Evolutionary conservation across 2,113 vertebrate genomes (phyloP).

Genomic region (Oncorhynchus tshawytscha): DNA sequence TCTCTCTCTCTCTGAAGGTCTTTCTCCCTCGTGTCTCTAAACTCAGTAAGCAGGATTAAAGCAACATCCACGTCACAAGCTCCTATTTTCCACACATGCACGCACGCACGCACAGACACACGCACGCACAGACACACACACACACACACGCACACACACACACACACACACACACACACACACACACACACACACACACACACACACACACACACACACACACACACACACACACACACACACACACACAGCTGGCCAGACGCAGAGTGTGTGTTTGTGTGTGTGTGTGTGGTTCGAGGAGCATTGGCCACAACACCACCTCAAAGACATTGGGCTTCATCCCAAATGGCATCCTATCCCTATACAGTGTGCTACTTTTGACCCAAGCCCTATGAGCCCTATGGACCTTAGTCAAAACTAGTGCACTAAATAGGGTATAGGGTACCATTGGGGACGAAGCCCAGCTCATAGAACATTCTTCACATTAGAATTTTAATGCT

Average conservation of each 20-base stretch:
- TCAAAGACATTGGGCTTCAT: not conserved
- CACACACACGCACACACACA: not conserved
- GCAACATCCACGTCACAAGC: conserved; percentile 56
- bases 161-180: not conserved
- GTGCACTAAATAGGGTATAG: no score
- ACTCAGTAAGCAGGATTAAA: conserved; percentile 57
- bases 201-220: not conserved
- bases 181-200: not conserved
- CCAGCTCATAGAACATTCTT: no score
- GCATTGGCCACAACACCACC: not conserved
- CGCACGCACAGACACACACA: not conserved
- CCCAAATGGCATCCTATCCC: no score
- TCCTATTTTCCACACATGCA: conserved; percentile 15
- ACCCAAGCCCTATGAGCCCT: no score
- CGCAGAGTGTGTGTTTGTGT: no score
- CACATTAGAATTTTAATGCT: no score
- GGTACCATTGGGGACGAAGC: no score
- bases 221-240: conserved; percentile 19
- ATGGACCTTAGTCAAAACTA: no score
- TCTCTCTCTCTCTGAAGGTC: not conserved
- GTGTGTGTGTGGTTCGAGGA: not conserved
- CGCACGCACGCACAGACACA: not conserved
- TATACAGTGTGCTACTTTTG: no score
- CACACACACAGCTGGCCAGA: not conserved
- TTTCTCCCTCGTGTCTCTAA: conserved; percentile 46